A percentile compares a stretch with the other conserved stretches of the same genome.
phyloP scores from a whole-genome alignment of 2,113 vertebrate species.

The Leptobrachium ailaonicum region DNA sequence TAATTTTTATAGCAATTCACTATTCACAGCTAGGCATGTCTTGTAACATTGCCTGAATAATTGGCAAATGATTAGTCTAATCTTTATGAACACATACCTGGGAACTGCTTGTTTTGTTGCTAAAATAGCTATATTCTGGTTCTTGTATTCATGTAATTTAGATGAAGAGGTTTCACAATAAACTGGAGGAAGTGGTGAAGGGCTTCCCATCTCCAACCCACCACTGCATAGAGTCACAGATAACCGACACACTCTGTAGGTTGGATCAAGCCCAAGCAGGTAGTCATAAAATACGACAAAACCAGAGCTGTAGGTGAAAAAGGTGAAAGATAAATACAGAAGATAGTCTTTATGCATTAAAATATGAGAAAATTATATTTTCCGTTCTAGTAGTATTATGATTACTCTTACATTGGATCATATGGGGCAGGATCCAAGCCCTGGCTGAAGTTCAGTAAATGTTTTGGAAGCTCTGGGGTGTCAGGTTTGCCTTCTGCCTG shows the following conservation, averaged over 20 bases:
- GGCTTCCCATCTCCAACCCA: slow-evolving; percentile 52
- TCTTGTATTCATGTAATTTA: slow-evolving; percentile 23
- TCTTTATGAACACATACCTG: slow-evolving; percentile 41
- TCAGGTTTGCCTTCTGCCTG: slow-evolving; percentile 53
- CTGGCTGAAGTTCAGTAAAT: slow-evolving; percentile 40
- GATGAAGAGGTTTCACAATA: slow-evolving; percentile 51
- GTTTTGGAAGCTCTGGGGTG: slow-evolving; percentile 39
- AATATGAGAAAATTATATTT: background rate
- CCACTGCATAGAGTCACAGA: slow-evolving; percentile 53
- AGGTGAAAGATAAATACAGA: background rate
- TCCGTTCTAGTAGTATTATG: background rate
- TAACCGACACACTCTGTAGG: slow-evolving; percentile 52
- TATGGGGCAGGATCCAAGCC: slow-evolving; percentile 55
- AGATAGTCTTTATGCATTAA: background rate
- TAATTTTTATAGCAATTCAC: no score
- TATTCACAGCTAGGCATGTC: no score
- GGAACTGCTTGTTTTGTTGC: slow-evolving; percentile 56
- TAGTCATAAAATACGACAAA: slow-evolving; percentile 64
- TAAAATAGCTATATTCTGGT: slow-evolving; percentile 50
- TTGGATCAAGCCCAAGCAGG: slow-evolving; percentile 56
- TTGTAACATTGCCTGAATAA: no score
- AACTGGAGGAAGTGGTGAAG: slow-evolving; percentile 52
- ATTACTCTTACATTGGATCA: slow-evolving; percentile 56
- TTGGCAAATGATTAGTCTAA: background rate
- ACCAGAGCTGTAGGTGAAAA: slow-evolving; percentile 52